These are phyloP conservation scores for Leptinotarsa undecemlineata DNA, from an alignment of 1,140 invertebrate species.

Conservation along the genomic window DNA sequence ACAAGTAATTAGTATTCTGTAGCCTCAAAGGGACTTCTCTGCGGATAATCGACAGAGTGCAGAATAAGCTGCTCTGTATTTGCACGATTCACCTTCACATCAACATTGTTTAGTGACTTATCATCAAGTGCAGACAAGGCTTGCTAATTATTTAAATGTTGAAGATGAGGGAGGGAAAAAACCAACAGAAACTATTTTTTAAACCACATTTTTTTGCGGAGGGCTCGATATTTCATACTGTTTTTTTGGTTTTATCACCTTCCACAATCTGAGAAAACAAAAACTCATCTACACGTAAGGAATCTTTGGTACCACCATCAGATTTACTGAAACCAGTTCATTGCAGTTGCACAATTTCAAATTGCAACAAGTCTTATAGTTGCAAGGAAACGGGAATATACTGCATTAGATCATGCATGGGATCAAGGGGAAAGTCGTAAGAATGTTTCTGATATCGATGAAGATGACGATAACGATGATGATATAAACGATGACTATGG, in stretches of 20 bases:
- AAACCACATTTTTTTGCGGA: no score
- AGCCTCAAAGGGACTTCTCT: no score
- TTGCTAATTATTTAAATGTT: background rate
- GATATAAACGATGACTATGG: background rate
- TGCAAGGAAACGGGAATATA: background rate
- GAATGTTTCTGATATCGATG: background rate
- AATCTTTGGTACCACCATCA: background rate
- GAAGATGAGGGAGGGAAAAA: background rate
- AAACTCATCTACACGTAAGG: background rate
- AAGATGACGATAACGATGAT: background rate
- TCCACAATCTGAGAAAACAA: background rate
- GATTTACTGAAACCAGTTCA: background rate
- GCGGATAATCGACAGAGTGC: no score
- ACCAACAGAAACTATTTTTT: background rate
- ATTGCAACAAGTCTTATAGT: background rate
- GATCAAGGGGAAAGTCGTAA: background rate
- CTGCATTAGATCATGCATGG: background rate
- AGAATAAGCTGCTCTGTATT: no score
- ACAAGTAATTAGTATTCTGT: no score
- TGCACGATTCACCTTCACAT: background rate
- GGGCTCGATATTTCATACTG: no score
- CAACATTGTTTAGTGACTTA: background rate
- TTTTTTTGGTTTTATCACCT: no score
- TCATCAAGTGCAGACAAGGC: background rate
- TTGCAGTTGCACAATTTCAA: background rate